Conservation (phyloP, 2,888 invertebrate species). For the Carcina quercana region DNA sequence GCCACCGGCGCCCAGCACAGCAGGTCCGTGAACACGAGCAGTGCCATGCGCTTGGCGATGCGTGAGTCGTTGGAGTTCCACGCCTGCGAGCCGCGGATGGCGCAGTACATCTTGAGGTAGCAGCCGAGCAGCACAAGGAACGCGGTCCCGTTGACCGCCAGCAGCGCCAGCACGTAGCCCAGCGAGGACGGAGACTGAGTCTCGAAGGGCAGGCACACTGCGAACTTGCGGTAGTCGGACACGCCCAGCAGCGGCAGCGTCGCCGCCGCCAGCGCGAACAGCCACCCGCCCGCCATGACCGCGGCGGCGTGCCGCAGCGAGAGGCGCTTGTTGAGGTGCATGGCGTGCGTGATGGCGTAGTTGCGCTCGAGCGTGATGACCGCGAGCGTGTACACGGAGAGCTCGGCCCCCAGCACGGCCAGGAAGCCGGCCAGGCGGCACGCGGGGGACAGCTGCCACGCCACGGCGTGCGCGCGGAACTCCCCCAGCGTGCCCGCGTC, state of each 20-base stretch:
- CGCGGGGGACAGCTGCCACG: constrained; percentile 96
- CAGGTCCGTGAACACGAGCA: constrained; percentile 97
- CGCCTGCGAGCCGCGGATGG: constrained; percentile 96
- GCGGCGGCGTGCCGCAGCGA: constrained; percentile 92
- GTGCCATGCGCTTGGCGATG: constrained; percentile 96
- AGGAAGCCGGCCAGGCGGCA: constrained; percentile 97
- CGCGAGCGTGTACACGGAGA: constrained; percentile 96
- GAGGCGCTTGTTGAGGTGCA: constrained; percentile 96
- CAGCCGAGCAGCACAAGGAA: constrained; percentile 96
- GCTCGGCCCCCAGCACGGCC: constrained; percentile 93
- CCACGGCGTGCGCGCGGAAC: constrained; percentile 96
- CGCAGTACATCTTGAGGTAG: constrained; percentile 98
- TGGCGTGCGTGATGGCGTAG: constrained; percentile 98
- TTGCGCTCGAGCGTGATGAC: constrained; percentile 97
- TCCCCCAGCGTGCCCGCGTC: constrained; percentile 97
- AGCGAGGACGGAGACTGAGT: constrained; percentile 85
- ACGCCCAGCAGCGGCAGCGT: constrained; percentile 91
- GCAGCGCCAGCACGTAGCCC: constrained; percentile 91
- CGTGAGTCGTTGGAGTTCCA: constrained; percentile 98
- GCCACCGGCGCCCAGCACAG: constrained; percentile 99
- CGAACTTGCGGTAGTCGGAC: constrained; percentile 96
- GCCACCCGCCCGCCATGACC: constrained; percentile 96
- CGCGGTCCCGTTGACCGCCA: constrained; percentile 94
- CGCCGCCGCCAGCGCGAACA: constrained; percentile 90
- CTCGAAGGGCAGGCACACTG: constrained; percentile 97